Evolutionary conservation across 2,797 vertebrate genomes (phyloP).

Genomic region (Microctenopoma steveboyesi): DNA sequence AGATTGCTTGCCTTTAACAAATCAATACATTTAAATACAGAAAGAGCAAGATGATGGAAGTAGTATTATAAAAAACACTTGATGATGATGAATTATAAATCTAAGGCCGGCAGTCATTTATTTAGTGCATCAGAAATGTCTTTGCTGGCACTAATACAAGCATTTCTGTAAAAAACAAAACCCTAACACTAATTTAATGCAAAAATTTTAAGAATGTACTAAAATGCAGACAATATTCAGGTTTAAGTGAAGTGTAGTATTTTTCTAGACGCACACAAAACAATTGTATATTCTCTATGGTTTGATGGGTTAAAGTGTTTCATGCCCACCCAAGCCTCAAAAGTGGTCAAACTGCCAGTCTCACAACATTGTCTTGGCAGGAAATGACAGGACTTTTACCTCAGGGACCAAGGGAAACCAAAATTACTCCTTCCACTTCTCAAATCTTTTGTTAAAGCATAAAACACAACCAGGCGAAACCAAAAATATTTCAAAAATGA

Average conservation of each 20-base stretch:
- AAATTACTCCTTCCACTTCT: background rate
- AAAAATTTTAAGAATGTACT: no score
- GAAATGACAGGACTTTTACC: background rate
- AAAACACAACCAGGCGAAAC: background rate
- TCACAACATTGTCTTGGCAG: background rate
- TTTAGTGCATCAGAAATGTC: background rate
- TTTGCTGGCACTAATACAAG: background rate
- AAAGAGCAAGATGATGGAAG: slow-evolving; percentile 10
- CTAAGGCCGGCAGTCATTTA: no score
- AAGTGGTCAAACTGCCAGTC: no score
- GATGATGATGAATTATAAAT: background rate
- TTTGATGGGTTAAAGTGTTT: no score
- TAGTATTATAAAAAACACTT: background rate
- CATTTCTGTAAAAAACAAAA: background rate
- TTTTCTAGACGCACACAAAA: no score
- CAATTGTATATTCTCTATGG: no score
- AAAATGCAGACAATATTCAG: no score
- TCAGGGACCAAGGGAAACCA: background rate
- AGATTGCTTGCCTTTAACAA: slow-evolving; percentile 11
- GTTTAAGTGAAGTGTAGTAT: no score
- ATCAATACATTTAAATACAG: slow-evolving; percentile 2
- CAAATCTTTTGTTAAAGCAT: background rate
- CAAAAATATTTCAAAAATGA: background rate
- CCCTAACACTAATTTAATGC: background rate
- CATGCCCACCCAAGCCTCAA: no score